phyloP scores from a whole-genome alignment of 1,140 invertebrate genomes.

The Drosophila bifasciata region DNA sequence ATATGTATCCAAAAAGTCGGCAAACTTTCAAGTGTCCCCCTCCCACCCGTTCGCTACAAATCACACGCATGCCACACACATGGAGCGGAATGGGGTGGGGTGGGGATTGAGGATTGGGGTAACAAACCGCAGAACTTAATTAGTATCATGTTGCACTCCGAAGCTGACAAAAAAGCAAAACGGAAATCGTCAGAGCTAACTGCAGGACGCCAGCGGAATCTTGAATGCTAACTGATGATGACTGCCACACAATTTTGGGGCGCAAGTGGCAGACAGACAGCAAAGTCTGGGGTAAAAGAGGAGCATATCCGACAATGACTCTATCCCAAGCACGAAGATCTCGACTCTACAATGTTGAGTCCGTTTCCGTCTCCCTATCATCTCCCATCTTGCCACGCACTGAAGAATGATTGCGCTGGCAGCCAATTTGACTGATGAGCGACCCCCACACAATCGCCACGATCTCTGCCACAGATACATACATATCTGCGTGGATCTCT shows the following conservation, averaged over 20 bases:
- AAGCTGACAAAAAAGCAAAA: constrained; percentile 64
- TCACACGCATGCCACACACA: constrained; percentile 64
- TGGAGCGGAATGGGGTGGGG: background rate
- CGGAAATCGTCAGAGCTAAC: constrained; percentile 71
- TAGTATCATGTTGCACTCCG: constrained; percentile 75
- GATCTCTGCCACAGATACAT: constrained; percentile 67
- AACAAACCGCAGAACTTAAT: constrained; percentile 73
- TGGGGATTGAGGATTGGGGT: background rate
- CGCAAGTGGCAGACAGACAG: constrained; percentile 36
- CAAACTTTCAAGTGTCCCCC: constrained; percentile 62
- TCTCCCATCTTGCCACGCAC: constrained; percentile 20
- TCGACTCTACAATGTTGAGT: no score
- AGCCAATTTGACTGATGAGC: constrained; percentile 77
- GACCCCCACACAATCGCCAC: constrained; percentile 69
- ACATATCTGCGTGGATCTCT: constrained; percentile 27
- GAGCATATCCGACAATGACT: no score
- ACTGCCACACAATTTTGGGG: constrained; percentile 58
- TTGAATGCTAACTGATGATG: constrained; percentile 22
- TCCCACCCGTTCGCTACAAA: constrained; percentile 51
- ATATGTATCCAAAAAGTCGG: constrained; percentile 47
- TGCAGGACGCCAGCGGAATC: constrained; percentile 58
- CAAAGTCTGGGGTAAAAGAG: background rate
- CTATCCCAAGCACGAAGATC: no score
- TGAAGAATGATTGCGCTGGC: constrained; percentile 48
- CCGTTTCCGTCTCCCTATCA: constrained; percentile 26